Base-by-base conservation (phyloP, 2,113 vertebrate genomes). In the Muntiacus reevesi region DNA sequence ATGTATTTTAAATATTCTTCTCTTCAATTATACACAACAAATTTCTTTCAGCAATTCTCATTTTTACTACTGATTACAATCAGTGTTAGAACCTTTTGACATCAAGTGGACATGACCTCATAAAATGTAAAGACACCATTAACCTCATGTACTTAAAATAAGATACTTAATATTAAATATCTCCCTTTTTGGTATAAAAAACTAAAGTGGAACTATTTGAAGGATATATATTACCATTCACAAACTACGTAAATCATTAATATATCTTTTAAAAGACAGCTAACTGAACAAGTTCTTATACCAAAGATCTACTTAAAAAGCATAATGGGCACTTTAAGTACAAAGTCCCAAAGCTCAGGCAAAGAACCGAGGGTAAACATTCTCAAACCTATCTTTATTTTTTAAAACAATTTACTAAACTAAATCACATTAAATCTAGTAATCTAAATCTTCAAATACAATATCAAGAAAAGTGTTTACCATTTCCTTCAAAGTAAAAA, bases 101-200 rank as follows among this genome's bases (percentile, higher is more conserved):
- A 98, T 96, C 96, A 97, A 98, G 96, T 97, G 97, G 97, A 98
- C 98, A 98, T 98, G 98, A 98, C 95, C 93, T 98, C 97, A 98
- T 98, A 98, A 98, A 99, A 98, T 98, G 92, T 98, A 98, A 98
- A 98, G 98, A 97, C 90, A 98, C 93, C 97, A 98, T 98, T 98
- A 98, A 98, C 97, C 98, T 97, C 79, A 97, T 98, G 97, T 95
- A 98, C 97, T 98, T 98, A 98, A 98, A 98, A 98, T 98, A 97
- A 98, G 92, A 97, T 94, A 97, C 96, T 97, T 50, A 97, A 98
- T 98, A 97, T 98, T 97, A 98, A 94, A 96, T 98, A 98, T 97
- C 95, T 98, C 95, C 97, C 96, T 98, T 98, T 91, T 85, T 91
- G 85, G 97, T 98, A 92, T 97, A 95, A 98, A 98, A 98, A 98